Conservation (phyloP, 2,797 vertebrate species). For the Crenuchus spilurus region DNA sequence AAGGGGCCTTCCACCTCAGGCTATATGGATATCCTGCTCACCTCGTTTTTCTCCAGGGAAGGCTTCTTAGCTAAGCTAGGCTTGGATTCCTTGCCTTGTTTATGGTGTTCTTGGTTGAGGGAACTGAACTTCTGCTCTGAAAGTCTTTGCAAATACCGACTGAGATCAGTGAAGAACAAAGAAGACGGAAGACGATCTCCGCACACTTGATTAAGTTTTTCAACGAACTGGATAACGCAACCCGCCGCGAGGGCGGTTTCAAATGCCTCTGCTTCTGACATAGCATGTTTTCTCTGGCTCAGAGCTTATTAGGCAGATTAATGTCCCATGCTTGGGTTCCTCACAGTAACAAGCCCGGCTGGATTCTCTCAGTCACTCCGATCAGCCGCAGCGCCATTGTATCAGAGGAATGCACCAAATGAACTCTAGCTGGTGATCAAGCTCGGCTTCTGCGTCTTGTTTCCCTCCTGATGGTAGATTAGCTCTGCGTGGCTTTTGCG, state of each 20-base stretch:
- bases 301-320: conserved; percentile 64
- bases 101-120: background rate
- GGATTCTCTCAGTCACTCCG: conserved; percentile 43
- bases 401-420: background rate
- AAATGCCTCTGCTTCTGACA: conserved; percentile 56
- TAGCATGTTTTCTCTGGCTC: conserved; percentile 63
- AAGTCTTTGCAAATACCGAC: too few species aligned
- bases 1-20: background rate
- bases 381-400: conserved; percentile 41
- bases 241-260: conserved; percentile 60
- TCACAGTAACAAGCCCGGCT: conserved; percentile 62
- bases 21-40: background rate
- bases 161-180: background rate
- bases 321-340: conserved; percentile 63
- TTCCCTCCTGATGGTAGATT: background rate
- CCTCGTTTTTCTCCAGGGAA: background rate
- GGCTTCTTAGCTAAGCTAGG: background rate
- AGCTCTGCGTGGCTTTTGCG: background rate
- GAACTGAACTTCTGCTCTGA: background rate
- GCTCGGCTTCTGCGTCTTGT: background rate
- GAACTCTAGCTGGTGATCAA: conserved; percentile 7
- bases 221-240: conserved; percentile 46
- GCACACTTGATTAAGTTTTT: conserved; percentile 1
- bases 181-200: background rate
- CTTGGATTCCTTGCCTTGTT: background rate